Percentiles rank a stretch among this genome's conserved stretches.
Evolutionary conservation across 2,888 invertebrate genomes (phyloP).

Genomic region (Synergus laeviventris): DNA sequence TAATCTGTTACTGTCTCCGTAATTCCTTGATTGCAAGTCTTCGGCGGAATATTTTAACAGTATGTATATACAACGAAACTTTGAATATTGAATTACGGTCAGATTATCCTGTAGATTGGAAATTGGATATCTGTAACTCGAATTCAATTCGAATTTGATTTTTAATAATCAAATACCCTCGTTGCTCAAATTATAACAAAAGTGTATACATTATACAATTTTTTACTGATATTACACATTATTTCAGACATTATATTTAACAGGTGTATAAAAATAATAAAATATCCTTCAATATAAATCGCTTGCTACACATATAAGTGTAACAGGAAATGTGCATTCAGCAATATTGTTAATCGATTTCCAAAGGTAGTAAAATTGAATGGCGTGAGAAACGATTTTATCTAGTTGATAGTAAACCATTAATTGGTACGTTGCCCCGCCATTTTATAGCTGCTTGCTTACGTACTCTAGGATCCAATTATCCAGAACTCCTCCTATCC

Average conservation of each 20-base stretch:
- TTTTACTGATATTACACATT: no score
- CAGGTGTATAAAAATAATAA: neutral
- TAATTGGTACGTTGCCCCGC: neutral
- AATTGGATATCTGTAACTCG: constrained; percentile 27
- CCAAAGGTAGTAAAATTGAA: neutral
- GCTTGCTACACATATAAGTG: neutral
- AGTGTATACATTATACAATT: neutral
- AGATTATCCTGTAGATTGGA: constrained; percentile 30
- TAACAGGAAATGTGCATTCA: neutral
- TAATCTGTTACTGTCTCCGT: constrained; percentile 38
- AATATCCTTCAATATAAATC: neutral
- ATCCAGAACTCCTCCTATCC: neutral
- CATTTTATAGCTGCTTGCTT: neutral
- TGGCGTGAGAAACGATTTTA: neutral
- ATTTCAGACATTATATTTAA: no score
- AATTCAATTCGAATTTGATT: constrained; percentile 24
- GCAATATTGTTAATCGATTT: neutral
- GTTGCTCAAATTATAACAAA: neutral
- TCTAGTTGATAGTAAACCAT: neutral
- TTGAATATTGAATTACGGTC: constrained; percentile 33
- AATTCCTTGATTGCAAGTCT: constrained; percentile 38
- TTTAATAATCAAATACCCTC: constrained; percentile 10
- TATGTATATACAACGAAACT: constrained; percentile 20
- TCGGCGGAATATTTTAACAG: constrained; percentile 32
- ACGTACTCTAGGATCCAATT: neutral